Base-by-base conservation (phyloP, 2,113 vertebrate species). In the Naja naja region DNA sequence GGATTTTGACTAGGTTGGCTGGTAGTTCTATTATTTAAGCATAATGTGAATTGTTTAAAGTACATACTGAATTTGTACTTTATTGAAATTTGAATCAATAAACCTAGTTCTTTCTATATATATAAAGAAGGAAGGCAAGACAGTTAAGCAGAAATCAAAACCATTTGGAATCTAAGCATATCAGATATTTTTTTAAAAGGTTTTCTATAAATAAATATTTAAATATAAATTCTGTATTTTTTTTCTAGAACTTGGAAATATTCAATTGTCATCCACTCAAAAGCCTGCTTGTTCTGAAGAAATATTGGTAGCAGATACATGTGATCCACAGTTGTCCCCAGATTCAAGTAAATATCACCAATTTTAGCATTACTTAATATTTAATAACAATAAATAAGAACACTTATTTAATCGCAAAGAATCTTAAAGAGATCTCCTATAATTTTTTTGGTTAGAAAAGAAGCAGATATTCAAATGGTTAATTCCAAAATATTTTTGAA, bases 221-320 rank as follows among this genome's bases (percentile, higher is more conserved):
- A 43, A 49, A 27, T 81, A 20, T 60, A 16, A 0, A 55, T 16
- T 9, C 12, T 90, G 30, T 25, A 56, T 91, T 93, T 96, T 39
- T 90, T 93, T 54, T 94, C n/a, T 95, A 98, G 98, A 96, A 89
- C 93, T 96, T 94, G 96, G 96, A 93, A 96, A 95, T 92, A 74
- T 93, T 93, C 89, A 90, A 12, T 97, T 93, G 58, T 88, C 95
- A 93, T 97, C 96, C 45, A 89, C 96, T 55, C 96, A 97, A 96
- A 86, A 49, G n/a, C 95, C 88, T 94, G 96, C 91, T 85, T 94
- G 92, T 45, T 95, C 91, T 0, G 94, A 94, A 92, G 98, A 98
- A 88, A 95, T 99, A 90, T 96, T 99, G 1, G 99, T 98, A 6
- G 97, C 98, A 25, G 98, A 99, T 90, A 99, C 99, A 0, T 99